These are phyloP conservation scores for Cariama cristata DNA, from an alignment of 2,113 vertebrate species.

Conservation along the genomic window DNA sequence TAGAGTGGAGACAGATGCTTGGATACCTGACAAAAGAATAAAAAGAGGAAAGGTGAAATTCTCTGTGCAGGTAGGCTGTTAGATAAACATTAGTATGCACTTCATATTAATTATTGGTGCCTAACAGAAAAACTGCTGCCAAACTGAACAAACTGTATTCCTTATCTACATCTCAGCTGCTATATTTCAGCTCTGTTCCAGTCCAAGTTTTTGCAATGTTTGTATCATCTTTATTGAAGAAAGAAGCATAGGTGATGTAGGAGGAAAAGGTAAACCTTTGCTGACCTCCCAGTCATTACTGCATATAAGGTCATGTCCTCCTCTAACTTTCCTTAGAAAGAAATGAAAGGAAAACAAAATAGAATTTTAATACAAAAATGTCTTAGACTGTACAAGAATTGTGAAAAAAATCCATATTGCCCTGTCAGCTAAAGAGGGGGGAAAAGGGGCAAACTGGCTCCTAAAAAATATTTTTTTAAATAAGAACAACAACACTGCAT, in stretches of 20 bases:
- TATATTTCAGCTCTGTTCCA: neutral
- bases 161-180: neutral
- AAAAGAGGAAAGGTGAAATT: neutral
- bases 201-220: neutral
- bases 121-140: neutral
- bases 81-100: neutral
- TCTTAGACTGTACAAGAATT: constrained; percentile 60
- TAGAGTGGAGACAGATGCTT: neutral
- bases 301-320: constrained; percentile 38
- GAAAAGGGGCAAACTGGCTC: constrained; percentile 65
- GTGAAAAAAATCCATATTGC: constrained; percentile 69
- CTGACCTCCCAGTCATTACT: constrained; percentile 17
- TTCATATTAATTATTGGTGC: neutral
- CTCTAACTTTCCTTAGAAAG: constrained; percentile 62
- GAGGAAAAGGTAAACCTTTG: constrained; percentile 35
- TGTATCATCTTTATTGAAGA: constrained; percentile 11
- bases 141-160: neutral
- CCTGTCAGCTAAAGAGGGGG: constrained; percentile 41
- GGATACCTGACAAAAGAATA: neutral
- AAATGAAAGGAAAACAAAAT: constrained; percentile 56
- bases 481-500: constrained; percentile 63
- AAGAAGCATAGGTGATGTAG: neutral
- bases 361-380: constrained; percentile 72
- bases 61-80: neutral
- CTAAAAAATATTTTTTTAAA: constrained; percentile 73